A percentile compares a stretch with the other conserved stretches of the same genome.
Conservation (phyloP, 2,888 invertebrate species). For the Caenorhabditis afra region DNA sequence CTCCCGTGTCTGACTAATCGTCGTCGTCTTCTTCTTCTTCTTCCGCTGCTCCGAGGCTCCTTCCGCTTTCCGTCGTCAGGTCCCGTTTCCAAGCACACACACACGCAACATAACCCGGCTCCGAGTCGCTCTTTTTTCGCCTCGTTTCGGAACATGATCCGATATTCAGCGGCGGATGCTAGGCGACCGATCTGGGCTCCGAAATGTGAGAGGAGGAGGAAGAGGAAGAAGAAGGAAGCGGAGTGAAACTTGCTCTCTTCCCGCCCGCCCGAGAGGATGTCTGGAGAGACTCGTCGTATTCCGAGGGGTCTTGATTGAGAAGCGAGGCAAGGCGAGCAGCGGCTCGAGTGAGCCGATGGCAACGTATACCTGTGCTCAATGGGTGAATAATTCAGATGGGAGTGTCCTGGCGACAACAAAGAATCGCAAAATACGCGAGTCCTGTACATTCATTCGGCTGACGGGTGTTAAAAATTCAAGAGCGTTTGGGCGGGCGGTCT, state of each 20-base stretch:
- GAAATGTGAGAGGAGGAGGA: not conserved
- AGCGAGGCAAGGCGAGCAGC: not conserved
- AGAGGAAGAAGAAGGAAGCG: not conserved
- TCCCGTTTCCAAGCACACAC: slow-evolving; percentile 21
- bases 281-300: not conserved
- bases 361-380: slow-evolving; percentile 9
- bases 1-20: slow-evolving; percentile 35
- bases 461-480: not conserved
- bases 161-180: slow-evolving; percentile 39
- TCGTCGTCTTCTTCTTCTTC: not conserved
- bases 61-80: slow-evolving; percentile 29
- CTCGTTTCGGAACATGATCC: slow-evolving; percentile 41
- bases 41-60: not conserved
- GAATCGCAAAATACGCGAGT: not conserved
- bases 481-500: not conserved
- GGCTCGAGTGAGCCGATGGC: not conserved
- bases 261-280: no score
- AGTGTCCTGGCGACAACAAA: slow-evolving; percentile 3
- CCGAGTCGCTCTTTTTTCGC: slow-evolving; percentile 7
- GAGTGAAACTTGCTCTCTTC: not conserved
- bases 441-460: not conserved
- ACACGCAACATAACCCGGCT: slow-evolving; percentile 32
- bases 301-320: not conserved
- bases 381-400: slow-evolving; percentile 15
- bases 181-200: slow-evolving; percentile 19